These are phyloP conservation scores for Thymallus thymallus DNA, from an alignment of 2,113 vertebrate species.

Conservation along the genomic window DNA sequence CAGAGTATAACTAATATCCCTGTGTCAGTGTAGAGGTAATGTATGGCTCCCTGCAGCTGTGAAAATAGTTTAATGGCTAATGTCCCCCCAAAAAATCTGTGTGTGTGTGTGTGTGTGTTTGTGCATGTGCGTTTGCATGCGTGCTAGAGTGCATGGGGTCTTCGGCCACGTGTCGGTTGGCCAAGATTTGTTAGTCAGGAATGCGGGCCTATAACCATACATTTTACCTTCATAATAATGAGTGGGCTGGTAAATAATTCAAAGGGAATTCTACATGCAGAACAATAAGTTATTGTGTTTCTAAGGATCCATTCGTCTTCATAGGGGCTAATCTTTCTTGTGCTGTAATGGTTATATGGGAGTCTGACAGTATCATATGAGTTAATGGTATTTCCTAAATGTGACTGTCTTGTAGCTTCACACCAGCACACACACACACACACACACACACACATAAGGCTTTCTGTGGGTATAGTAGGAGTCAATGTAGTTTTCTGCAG, in stretches of 20 bases:
- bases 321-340: conserved; percentile 57
- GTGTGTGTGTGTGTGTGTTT: conserved; percentile 12
- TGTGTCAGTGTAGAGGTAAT: conserved; percentile 58
- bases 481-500: conserved; percentile 2
- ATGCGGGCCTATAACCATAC: conserved; percentile 17
- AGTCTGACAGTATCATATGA: conserved; percentile 49
- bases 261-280: conserved; percentile 45
- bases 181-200: conserved; percentile 22
- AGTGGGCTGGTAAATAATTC: conserved; percentile 63
- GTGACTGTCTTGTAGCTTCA: conserved; percentile 31
- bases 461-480: neutral
- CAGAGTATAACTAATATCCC: conserved; percentile 61
- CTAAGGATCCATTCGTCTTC: conserved; percentile 61
- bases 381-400: conserved; percentile 61
- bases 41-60: conserved; percentile 53
- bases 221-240: conserved; percentile 32
- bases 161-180: neutral
- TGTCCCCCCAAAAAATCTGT: too few relatives aligned
- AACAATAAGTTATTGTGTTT: conserved; percentile 61
- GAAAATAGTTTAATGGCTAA: conserved; percentile 60
- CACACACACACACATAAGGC: neutral
- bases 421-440: conserved; percentile 6
- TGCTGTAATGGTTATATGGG: conserved; percentile 52
- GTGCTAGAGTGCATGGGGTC: neutral
- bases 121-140: neutral